phyloP scores from a whole-genome alignment of 2,888 invertebrate genomes.

The Drosophila acutilabella region DNA sequence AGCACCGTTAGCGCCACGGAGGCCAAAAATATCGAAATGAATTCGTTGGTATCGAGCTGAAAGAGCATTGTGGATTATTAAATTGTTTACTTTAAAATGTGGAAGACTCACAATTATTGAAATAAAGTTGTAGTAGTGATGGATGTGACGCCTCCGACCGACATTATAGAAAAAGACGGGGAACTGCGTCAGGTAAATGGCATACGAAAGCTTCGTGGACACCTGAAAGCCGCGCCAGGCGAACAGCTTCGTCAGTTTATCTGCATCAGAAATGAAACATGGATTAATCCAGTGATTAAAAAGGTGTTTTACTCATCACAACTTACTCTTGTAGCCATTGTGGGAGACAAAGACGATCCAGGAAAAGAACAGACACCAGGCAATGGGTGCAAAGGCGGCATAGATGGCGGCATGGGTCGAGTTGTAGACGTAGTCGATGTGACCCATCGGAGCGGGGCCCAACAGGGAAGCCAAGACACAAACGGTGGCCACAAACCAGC shows the following conservation, averaged over 20 bases:
- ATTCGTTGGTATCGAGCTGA: conserved; percentile 88
- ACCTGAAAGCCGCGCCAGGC: conserved; percentile 88
- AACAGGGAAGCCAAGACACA: conserved; percentile 87
- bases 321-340: conserved; percentile 87
- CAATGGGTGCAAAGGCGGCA: conserved; percentile 89
- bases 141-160: conserved; percentile 87
- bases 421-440: conserved; percentile 87
- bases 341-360: conserved; percentile 89
- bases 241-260: conserved; percentile 86
- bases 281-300: neutral
- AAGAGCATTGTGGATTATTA: conserved; percentile 55
- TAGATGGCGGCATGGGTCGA: conserved; percentile 89
- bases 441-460: conserved; percentile 89
- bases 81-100: neutral
- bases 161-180: conserved; percentile 90
- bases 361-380: conserved; percentile 89
- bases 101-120: conserved; percentile 86
- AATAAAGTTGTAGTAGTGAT: conserved; percentile 87
- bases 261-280: conserved; percentile 81
- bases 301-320: neutral
- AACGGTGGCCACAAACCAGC: conserved; percentile 86
- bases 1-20: conserved; percentile 87
- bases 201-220: conserved; percentile 89
- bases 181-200: conserved; percentile 90
- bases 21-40: conserved; percentile 86